Base-by-base conservation (phyloP, 2,797 vertebrate genomes). In the Ispidina picta region DNA sequence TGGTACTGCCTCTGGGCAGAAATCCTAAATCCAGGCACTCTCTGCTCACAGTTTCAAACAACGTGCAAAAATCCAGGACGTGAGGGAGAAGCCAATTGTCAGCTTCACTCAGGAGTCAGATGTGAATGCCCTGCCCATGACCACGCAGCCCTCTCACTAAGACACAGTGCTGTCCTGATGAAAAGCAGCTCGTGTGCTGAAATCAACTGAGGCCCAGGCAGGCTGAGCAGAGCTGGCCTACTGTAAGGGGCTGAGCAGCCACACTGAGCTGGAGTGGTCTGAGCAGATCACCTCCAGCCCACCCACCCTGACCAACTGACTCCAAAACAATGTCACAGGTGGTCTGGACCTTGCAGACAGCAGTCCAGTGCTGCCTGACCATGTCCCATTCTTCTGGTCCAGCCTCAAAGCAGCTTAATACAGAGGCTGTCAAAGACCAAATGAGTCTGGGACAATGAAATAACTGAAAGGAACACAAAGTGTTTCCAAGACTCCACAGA, bases 341-440 rank as follows among this genome's bases (percentile, higher is more conserved):
- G 72, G 2, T 46, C 49, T 48, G 37, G n/a, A 44, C 3, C 4
- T 43, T 26, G 31, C 2, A 4, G 43, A 35, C 3, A 3, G 23
- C 54, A 68, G 2, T 12, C 10, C 29, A 44, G 15, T 72, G 63
- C 31, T 0, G 0, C 20, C 9, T 2, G 2, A 28, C 39, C 28
- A 31, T 39, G 46, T 26, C 46, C 31, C 0, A 0, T 75, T 55
- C 15, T 33, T 48, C 43, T 65, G 77, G 6, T 72, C 17, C 44
- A 72, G 29, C 20, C 43, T 66, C 56, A 81, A 29, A 62, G 64
- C 19, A 81, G 35, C 43, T 55, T 51, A 66, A 29, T 6, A 23
- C 44, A 12, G 12, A 29, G 16, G n/a, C 48, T 28, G 28, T 19
- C 43, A n/a, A 69, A 65, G 31, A 33, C 20, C 48, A 39, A 31